Base-by-base conservation (phyloP, 2,888 invertebrate genomes). In the Lasioglossum villosulum region DNA sequence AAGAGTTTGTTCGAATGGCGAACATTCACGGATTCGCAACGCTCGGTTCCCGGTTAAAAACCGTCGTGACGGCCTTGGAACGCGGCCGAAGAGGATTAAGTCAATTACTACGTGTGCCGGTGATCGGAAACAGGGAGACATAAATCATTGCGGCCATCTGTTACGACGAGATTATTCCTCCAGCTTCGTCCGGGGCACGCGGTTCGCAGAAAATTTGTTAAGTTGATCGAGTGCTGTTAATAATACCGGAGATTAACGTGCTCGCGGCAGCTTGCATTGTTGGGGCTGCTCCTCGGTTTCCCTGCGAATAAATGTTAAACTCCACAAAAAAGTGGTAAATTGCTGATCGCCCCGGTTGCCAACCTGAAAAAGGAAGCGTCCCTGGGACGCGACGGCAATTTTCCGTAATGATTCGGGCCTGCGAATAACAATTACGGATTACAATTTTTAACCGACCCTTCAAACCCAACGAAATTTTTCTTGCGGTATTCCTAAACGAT, bases 351-450 rank as follows among this genome's bases (percentile, higher is more conserved):
- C 19, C 34, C 23, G 37, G 68, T 34, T 8, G 68, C 68, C 34
- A 30, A 37, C 10, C 34, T 34, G 56, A 19, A 45, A 45, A 27
- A 45, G 39, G 30, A 63, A n/a, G 12, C 12, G 37, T 23, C 19
- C 37, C 45, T 12, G 34, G 63, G 59, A 34, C 37, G 37, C 27
- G 42, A 19, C 16, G 77, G 73, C 77, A 83, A 83, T 82, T 82
- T 73, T 12, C 37, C 45, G 37, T 73, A 68, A 83, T 59, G 82
- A 59, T 74, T 59, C 68, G 39, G 23, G 23, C 27, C 34, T 34
- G 34, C 34, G 37, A 42, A 71, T 75, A 70, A 83, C 71, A 78
- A 75, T 84, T 73, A 76, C 75, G 74, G 27, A 59, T 16, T 1
- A 59, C 4, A 14, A 59, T 59, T n/a, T 59, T 59, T 27, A 27